Percentiles rank a stretch among this genome's conserved stretches.
phyloP scores from a whole-genome alignment of 2,113 vertebrate species.

The Ibidorhyncha struthersii region DNA sequence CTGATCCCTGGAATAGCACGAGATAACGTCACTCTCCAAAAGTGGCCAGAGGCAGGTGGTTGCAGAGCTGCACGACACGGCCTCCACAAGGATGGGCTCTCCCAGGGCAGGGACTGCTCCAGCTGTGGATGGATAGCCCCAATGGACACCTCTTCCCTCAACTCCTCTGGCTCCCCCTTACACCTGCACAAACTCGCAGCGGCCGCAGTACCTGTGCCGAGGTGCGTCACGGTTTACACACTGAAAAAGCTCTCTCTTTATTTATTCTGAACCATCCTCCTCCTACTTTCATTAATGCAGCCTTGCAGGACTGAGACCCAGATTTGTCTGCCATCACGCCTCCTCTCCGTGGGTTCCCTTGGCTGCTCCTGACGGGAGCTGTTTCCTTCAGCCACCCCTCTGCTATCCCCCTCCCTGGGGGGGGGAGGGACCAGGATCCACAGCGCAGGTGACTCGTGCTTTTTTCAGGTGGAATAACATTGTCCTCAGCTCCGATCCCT shows the following conservation, averaged over 20 bases:
- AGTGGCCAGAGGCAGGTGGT: fast-evolving
- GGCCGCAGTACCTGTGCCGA: background rate
- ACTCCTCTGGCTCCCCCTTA: fast-evolving
- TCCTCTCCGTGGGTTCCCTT: background rate
- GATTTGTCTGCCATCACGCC: background rate
- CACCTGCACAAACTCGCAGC: background rate
- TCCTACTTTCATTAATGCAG: background rate
- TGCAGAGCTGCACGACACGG: background rate
- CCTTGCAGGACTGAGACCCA: background rate
- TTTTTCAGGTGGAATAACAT: background rate
- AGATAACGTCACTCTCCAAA: background rate
- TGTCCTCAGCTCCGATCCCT: background rate
- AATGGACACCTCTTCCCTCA: background rate
- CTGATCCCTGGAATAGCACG: background rate
- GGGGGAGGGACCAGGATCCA: background rate
- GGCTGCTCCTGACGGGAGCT: background rate
- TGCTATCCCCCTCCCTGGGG: background rate
- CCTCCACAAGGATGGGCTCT: background rate
- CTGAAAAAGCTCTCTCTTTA: fast-evolving
- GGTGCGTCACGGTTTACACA: background rate
- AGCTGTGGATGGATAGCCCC: too few relatives aligned
- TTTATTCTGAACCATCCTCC: background rate
- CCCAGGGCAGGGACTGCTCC: background rate
- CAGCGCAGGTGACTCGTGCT: fast-evolving
- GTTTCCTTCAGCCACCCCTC: background rate